Base-by-base conservation (phyloP, 2,113 vertebrate genomes). In the Tichodroma muraria region DNA sequence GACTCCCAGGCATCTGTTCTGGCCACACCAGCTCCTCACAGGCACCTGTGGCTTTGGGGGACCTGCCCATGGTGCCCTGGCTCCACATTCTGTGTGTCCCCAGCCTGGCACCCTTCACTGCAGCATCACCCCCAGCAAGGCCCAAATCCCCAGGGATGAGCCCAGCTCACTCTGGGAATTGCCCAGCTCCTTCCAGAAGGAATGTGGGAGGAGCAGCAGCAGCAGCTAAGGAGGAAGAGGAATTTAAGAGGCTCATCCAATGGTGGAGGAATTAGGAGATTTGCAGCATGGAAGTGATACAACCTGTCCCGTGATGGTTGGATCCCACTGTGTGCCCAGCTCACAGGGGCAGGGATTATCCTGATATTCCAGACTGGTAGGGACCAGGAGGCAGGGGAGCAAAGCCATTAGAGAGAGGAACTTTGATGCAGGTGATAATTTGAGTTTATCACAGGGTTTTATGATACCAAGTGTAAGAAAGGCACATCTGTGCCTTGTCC, bases 21-120 rank as follows among this genome's bases (percentile, higher is more conserved):
- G 5, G 49, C 73, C 35, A 6, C 0, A 0, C 31, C 70, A 70
- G 47, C 52, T 40, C 54, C 0, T 0, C 3, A 6, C 2, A 0
- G 47, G 75, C 40, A 44, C 57, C 33, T 25, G 42, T 30, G 6
- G 78, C 37, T 84, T 49, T 13, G 33, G n/a, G 40, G 78, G 1
- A 35, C 24, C 57, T 68, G 70, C 31, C 3, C 8, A 4, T 0
- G 66, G 37, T 63, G 38, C 14, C 27, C 28, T 15, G 2, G 1
- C n/a, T 27, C 56, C 4, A 0, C 30, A 33, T 21, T 10, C 44
- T 17, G 10, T 5, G 24, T n/a, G 28, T 66, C 8, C 50, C 45
- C 61, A 72, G 37, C 50, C 13, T 4, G 19, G 80, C n/a, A 70
- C 17, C 22, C 15, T 4, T 2, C n/a, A 4, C 35, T 6, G 22